phyloP scores from a whole-genome alignment of 2,113 vertebrate genomes.

The Nesoenas mayeri region DNA sequence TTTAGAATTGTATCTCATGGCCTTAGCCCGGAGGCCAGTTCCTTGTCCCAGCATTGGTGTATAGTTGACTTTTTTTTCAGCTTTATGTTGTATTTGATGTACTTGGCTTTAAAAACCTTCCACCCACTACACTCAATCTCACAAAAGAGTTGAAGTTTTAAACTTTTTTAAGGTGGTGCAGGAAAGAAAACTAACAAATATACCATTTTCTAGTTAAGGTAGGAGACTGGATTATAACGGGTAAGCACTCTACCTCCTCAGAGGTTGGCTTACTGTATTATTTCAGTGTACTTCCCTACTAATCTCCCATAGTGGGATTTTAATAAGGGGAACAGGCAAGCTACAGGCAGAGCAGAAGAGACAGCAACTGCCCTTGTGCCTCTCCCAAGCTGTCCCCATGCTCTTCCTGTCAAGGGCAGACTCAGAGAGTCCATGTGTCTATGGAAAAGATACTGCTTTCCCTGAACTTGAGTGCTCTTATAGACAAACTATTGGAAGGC shows the following conservation, averaged over 20 bases:
- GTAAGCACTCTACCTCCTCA: not conserved
- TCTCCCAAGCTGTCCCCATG: not conserved
- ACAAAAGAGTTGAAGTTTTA: not conserved
- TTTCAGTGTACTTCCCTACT: not conserved
- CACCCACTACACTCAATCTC: not conserved
- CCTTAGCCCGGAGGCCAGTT: not conserved
- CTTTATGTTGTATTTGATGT: not conserved
- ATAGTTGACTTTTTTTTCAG: not conserved
- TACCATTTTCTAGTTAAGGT: not conserved
- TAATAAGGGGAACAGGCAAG: not conserved
- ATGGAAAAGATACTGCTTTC: not conserved
- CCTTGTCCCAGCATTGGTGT: not conserved
- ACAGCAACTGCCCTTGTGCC: no score
- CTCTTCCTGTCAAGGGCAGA: not conserved
- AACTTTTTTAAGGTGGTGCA: not conserved
- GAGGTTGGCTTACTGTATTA: not conserved
- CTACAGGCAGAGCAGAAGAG: not conserved
- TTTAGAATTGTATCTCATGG: not conserved
- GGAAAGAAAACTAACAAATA: not conserved
- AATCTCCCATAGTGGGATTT: not conserved
- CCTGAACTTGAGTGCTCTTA: not conserved
- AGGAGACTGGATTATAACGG: not conserved
- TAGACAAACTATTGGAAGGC: not conserved
- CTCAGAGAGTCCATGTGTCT: fast-evolving
- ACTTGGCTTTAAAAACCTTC: not conserved